phyloP scores from a whole-genome alignment of 2,797 vertebrate species.

The Chrosomus eos region DNA sequence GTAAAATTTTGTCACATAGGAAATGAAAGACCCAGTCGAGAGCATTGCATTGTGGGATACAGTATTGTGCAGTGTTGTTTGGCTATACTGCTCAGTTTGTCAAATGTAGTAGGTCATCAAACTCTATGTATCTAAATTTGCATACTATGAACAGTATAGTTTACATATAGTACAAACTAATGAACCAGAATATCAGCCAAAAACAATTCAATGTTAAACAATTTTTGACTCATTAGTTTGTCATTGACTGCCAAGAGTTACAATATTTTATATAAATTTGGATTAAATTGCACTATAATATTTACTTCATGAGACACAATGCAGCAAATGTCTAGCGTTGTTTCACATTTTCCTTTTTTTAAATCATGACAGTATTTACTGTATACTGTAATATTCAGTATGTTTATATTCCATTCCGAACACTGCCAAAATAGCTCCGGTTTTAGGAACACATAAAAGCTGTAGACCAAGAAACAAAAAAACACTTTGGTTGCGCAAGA shows the following conservation, averaged over 20 bases:
- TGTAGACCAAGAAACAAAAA: constrained; percentile 64
- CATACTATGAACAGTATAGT: too few relatives aligned
- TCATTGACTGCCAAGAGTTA: background rate
- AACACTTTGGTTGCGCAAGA: constrained; percentile 64
- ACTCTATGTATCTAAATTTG: too few relatives aligned
- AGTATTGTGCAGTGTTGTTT: background rate
- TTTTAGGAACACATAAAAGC: constrained; percentile 64
- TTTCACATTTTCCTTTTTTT: background rate
- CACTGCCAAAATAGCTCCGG: background rate
- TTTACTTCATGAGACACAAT: background rate
- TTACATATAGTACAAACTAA: too few relatives aligned
- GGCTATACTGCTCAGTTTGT: background rate
- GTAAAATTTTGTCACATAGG: background rate
- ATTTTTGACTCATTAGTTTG: background rate
- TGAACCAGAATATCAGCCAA: too few relatives aligned
- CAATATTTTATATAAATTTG: background rate
- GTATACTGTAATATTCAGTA: constrained; percentile 37
- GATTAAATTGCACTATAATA: background rate
- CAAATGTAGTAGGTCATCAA: background rate
- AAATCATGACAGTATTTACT: background rate
- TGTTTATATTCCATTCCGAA: background rate
- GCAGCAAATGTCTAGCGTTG: background rate
- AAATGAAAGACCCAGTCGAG: background rate
- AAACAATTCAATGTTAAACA: too few relatives aligned
- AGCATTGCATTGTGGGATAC: background rate